Evolutionary conservation across 2,888 invertebrate genomes (phyloP).

Genomic region (Asteroscopus sphinx): DNA sequence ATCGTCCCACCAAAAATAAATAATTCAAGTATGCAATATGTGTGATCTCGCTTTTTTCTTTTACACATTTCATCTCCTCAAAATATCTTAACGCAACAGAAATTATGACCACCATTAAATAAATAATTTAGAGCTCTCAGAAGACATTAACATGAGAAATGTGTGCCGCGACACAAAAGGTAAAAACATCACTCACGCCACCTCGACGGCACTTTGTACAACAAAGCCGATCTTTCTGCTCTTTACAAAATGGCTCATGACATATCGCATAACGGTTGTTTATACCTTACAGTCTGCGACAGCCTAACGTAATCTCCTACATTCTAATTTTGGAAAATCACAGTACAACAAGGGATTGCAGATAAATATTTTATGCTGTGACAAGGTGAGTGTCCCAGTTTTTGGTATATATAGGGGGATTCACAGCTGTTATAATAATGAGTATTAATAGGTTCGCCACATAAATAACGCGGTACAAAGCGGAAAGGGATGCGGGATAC

Average conservation of each 20-base stretch:
- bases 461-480: slow-evolving; percentile 74
- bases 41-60: slow-evolving; percentile 24
- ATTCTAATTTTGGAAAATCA: slow-evolving; percentile 1
- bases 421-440: slow-evolving; percentile 70
- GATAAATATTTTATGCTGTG: slow-evolving; percentile 47
- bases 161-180: slow-evolving; percentile 63
- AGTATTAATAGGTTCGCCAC: slow-evolving; percentile 76
- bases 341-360: slow-evolving; percentile 26
- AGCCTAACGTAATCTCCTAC: slow-evolving; percentile 37
- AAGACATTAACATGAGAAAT: slow-evolving; percentile 66
- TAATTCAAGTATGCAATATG: slow-evolving; percentile 14
- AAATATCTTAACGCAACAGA: slow-evolving; percentile 52
- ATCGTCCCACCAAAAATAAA: background rate
- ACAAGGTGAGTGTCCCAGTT: slow-evolving; percentile 51
- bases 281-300: slow-evolving; percentile 54
- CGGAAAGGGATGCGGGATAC: slow-evolving; percentile 65
- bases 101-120: slow-evolving; percentile 65
- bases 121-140: slow-evolving; percentile 68
- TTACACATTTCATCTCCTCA: slow-evolving; percentile 44
- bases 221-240: slow-evolving; percentile 69
- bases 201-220: slow-evolving; percentile 69
- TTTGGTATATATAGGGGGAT: slow-evolving; percentile 53
- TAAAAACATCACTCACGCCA: slow-evolving; percentile 69
- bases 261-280: slow-evolving; percentile 56
- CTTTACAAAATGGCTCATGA: slow-evolving; percentile 64